A percentile compares a stretch with the other conserved stretches of the same genome.
Conservation (phyloP, 2,888 invertebrate species). For the Sinopyrophorus schimmeli region DNA sequence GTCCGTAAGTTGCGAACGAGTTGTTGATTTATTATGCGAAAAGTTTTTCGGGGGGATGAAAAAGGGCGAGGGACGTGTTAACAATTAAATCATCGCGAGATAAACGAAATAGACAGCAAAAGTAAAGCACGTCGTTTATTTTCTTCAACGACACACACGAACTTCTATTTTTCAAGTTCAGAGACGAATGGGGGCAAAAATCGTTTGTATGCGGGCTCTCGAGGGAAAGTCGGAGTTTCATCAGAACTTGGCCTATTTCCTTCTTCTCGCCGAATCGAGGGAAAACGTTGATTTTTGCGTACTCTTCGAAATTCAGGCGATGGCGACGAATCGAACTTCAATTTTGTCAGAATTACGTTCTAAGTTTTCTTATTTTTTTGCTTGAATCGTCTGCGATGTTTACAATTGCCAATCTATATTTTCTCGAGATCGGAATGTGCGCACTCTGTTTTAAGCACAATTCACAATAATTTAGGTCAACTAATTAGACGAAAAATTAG, state of each 20-base stretch:
- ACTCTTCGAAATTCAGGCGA: conserved; percentile 24
- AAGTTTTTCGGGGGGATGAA: too few relatives aligned
- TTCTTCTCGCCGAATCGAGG: conserved; percentile 21
- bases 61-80: conserved; percentile 11
- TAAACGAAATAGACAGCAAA: conserved; percentile 17
- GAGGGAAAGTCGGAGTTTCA: conserved; percentile 26
- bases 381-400: background rate
- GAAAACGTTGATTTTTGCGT: conserved; percentile 22
- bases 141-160: conserved; percentile 21
- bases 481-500: too few relatives aligned
- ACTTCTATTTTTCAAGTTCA: conserved; percentile 28
- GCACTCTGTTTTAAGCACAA: too few relatives aligned
- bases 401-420: too few relatives aligned
- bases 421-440: too few relatives aligned
- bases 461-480: too few relatives aligned
- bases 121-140: conserved; percentile 20
- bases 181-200: conserved; percentile 24
- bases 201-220: conserved; percentile 28
- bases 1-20: too few relatives aligned
- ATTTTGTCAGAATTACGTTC: conserved; percentile 19
- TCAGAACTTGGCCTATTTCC: conserved; percentile 33
- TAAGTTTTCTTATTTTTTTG: conserved; percentile 1
- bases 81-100: conserved; percentile 15
- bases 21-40: too few relatives aligned
- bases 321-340: conserved; percentile 23